These are phyloP conservation scores for Thumatha senex DNA, from an alignment of 2,888 invertebrate species.

Conservation along the genomic window DNA sequence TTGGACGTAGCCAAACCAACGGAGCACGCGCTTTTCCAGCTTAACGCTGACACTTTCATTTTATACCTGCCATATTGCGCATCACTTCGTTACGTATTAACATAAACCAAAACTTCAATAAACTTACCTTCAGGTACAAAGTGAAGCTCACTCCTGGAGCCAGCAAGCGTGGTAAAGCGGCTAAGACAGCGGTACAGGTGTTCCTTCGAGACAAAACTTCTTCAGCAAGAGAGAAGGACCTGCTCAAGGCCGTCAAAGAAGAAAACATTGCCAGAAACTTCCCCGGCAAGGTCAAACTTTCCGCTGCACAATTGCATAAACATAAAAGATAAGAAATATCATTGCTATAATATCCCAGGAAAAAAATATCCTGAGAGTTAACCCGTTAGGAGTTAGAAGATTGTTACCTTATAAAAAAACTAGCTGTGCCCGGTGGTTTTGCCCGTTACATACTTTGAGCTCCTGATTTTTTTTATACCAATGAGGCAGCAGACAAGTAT, in stretches of 20 bases:
- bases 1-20: too few species aligned
- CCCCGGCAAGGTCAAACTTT: conserved; percentile 98
- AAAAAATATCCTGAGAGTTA: background rate
- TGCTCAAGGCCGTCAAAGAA: conserved; percentile 96
- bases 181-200: conserved; percentile 94
- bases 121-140: conserved; percentile 87
- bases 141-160: conserved; percentile 98
- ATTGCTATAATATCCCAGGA: background rate
- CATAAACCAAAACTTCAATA: too few species aligned
- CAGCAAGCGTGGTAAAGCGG: conserved; percentile 97
- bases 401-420: too few species aligned
- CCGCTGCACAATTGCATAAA: conserved; percentile 91
- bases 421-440: too few species aligned
- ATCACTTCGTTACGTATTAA: too few species aligned
- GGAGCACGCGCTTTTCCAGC: too few species aligned
- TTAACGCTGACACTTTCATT: too few species aligned
- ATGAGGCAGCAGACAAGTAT: too few species aligned
- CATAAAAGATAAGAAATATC: conserved; percentile 80
- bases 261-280: conserved; percentile 96
- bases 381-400: too few species aligned
- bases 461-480: too few species aligned
- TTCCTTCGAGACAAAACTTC: conserved; percentile 92
- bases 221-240: conserved; percentile 91
- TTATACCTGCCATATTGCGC: too few species aligned
- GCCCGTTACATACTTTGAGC: too few species aligned